Percentiles rank a stretch among this genome's conserved stretches.
Evolutionary conservation across 2,888 invertebrate species (phyloP).

Genomic region (Acleris literana): DNA sequence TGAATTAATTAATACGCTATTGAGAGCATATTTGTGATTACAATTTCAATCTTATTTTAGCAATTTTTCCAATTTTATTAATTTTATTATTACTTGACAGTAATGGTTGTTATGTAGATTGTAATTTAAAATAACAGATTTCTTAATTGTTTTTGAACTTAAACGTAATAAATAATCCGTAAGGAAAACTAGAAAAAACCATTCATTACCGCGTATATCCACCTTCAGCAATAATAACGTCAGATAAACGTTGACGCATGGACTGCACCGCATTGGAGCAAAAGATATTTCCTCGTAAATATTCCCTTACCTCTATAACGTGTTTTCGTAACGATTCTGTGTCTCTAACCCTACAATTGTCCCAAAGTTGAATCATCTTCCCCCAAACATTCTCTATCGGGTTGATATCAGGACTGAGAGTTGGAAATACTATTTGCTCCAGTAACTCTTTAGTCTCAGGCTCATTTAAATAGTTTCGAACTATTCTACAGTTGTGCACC

Average conservation of each 20-base stretch:
- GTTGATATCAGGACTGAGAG: not conserved
- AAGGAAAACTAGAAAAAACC: no score
- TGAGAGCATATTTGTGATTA: no score
- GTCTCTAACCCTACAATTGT: not conserved
- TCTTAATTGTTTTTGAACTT: no score
- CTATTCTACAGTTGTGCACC: conserved; percentile 1
- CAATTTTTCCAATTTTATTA: no score
- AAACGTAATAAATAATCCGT: no score
- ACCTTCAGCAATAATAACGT: conserved; percentile 3
- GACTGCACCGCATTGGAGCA: conserved; percentile 8
- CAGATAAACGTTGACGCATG: conserved; percentile 2
- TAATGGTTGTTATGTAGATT: no score
- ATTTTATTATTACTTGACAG: no score
- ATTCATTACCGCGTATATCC: conserved; percentile 4
- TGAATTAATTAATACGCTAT: no score
- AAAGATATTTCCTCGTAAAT: conserved; percentile 1
- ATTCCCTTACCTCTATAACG: conserved; percentile 4
- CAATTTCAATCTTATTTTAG: no score
- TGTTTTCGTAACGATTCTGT: conserved; percentile 4
- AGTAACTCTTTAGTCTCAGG: not conserved
- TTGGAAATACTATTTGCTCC: not conserved
- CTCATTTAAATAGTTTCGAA: not conserved
- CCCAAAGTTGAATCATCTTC: conserved; percentile 2
- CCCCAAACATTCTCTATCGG: not conserved
- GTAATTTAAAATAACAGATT: no score